Conservation (phyloP, 2,888 invertebrate genomes). For the Drosophila flavopinicola region DNA sequence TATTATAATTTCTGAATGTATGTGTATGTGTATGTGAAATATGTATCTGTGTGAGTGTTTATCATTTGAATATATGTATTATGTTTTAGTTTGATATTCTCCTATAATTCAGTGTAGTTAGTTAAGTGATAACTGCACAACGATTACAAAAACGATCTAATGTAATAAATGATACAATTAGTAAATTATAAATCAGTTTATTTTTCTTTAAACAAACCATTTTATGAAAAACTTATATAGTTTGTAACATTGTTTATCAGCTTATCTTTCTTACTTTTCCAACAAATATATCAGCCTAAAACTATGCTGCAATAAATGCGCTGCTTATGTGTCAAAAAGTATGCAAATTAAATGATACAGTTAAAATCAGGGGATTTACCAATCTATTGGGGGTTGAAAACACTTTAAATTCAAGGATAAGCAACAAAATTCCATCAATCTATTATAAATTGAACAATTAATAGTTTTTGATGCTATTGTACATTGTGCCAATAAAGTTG, state of each 20-base stretch:
- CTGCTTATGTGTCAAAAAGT: neutral
- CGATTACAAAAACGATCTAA: conserved; percentile 48
- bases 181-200: conserved; percentile 43
- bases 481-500: no score
- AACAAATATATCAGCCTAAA: neutral
- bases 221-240: conserved; percentile 34
- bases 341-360: conserved; percentile 2
- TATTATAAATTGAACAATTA: no score
- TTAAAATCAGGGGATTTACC: no score
- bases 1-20: conserved; percentile 12
- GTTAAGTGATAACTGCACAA: conserved; percentile 64
- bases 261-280: neutral
- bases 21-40: neutral
- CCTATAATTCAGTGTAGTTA: conserved; percentile 28
- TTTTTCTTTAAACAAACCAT: conserved; percentile 8
- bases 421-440: no score
- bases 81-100: conserved; percentile 34
- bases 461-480: no score
- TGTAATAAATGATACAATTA: conserved; percentile 46
- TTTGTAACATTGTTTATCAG: conserved; percentile 50
- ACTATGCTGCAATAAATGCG: conserved; percentile 1
- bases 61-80: conserved; percentile 34
- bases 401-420: no score
- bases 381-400: neutral
- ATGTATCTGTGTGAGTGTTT: conserved; percentile 30